These are phyloP conservation scores for Rambutsinella grinnellia DNA, from an alignment of 2,888 invertebrate genomes.

Conservation along the genomic window DNA sequence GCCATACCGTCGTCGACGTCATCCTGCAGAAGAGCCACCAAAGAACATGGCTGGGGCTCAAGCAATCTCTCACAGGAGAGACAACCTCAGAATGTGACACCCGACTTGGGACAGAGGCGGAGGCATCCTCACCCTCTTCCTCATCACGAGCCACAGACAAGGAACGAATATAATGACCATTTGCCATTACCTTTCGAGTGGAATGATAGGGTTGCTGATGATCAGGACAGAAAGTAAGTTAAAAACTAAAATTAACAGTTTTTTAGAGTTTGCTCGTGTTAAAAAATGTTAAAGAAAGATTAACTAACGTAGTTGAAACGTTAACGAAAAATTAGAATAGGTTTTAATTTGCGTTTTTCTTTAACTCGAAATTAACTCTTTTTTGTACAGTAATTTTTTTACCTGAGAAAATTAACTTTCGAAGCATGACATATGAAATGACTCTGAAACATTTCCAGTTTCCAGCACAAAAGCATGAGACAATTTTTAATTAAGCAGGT, in stretches of 20 bases:
- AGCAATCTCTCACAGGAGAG: conserved; percentile 18
- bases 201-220: conserved; percentile 61
- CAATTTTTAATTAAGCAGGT: too few species aligned
- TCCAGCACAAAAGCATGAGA: too few species aligned
- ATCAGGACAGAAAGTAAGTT: conserved; percentile 64
- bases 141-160: conserved; percentile 54
- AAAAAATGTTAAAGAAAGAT: neutral
- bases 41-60: neutral
- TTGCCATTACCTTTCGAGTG: conserved; percentile 64
- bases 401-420: too few species aligned
- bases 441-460: too few species aligned
- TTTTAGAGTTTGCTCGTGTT: neutral
- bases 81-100: conserved; percentile 65
- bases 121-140: conserved; percentile 61
- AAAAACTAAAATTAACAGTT: neutral
- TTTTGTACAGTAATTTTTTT: too few species aligned
- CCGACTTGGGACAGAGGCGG: conserved; percentile 63
- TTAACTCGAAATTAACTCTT: too few species aligned
- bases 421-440: too few species aligned
- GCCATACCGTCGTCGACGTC: too few species aligned
- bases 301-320: neutral
- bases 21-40: too few species aligned
- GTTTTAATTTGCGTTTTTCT: conserved; percentile 47
- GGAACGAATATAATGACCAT: conserved; percentile 57
- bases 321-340: neutral